Conservation (phyloP, 2,113 vertebrate species). For the Tonatia bakeri region DNA sequence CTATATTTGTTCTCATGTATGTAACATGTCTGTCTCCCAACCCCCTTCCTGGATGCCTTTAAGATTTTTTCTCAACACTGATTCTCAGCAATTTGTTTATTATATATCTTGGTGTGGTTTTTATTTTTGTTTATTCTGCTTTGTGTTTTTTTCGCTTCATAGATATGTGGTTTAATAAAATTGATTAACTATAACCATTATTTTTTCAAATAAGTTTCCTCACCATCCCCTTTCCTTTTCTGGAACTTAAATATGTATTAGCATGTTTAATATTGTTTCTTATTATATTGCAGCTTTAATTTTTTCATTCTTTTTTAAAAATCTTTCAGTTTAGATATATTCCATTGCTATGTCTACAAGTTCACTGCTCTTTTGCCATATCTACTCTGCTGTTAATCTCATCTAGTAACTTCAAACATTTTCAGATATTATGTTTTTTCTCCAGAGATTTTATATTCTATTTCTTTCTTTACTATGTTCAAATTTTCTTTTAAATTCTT, state of each 20-base stretch:
- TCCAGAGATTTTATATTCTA: background rate
- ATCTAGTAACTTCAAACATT: background rate
- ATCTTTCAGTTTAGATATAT: background rate
- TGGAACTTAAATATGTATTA: background rate
- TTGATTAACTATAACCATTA: background rate
- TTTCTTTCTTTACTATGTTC: background rate
- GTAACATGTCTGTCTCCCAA: background rate
- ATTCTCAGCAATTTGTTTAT: background rate
- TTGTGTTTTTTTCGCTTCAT: background rate
- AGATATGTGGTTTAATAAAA: background rate
- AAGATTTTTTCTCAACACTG: background rate
- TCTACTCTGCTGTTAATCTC: background rate
- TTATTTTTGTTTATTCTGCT: background rate
- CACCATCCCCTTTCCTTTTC: background rate
- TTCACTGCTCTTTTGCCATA: background rate
- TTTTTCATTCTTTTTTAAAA: background rate
- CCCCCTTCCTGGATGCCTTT: background rate
- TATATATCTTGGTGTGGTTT: background rate
- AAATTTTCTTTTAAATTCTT: background rate
- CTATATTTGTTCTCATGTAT: background rate
- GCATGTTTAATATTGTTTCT: background rate
- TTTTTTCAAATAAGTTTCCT: background rate
- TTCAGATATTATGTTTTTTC: background rate
- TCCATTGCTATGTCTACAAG: background rate
- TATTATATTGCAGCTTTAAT: background rate